Percentiles rank a stretch among this genome's conserved stretches.
Evolutionary conservation across 2,797 vertebrate genomes (phyloP).

Genomic region (Lophius americanus): DNA sequence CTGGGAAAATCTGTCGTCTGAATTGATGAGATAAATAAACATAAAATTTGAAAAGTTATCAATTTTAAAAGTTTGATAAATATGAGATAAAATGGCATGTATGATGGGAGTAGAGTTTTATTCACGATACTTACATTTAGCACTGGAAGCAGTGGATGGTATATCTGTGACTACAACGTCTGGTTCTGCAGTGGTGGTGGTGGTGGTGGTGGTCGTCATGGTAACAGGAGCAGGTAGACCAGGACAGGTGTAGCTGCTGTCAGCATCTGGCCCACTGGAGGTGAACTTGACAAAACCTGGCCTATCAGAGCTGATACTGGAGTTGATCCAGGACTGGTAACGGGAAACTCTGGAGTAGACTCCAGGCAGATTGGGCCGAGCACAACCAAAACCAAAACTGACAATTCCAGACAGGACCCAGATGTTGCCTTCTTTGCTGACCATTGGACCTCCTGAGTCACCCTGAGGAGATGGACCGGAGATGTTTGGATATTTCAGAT

Average conservation of each 20-base stretch:
- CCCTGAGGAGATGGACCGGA: slow-evolving; percentile 15
- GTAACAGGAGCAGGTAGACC: slow-evolving; percentile 10
- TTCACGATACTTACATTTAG: slow-evolving; percentile 16
- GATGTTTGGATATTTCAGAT: not conserved
- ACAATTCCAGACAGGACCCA: slow-evolving; percentile 71
- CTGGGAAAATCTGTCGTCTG: too few species aligned
- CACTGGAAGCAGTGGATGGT: slow-evolving; percentile 3
- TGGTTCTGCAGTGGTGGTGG: not conserved
- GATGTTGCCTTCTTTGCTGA: slow-evolving; percentile 38
- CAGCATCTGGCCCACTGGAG: slow-evolving; percentile 52
- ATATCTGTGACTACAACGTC: not conserved
- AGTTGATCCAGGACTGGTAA: slow-evolving; percentile 69
- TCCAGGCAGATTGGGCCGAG: slow-evolving; percentile 58
- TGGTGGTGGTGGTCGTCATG: too few species aligned
- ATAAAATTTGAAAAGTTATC: too few species aligned
- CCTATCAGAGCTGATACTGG: slow-evolving; percentile 40
- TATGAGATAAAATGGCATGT: too few species aligned
- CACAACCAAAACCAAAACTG: slow-evolving; percentile 70
- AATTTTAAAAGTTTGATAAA: too few species aligned
- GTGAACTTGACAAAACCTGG: slow-evolving; percentile 69
- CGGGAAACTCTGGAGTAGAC: slow-evolving; percentile 71
- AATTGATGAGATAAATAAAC: too few species aligned
- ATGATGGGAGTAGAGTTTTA: not conserved
- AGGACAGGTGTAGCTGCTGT: slow-evolving; percentile 10
- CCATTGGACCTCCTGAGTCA: slow-evolving; percentile 65